A percentile compares a stretch with the other conserved stretches of the same genome.
Evolutionary conservation across 2,888 invertebrate species (phyloP).

Genomic region (Chaetoderma sp.): DNA sequence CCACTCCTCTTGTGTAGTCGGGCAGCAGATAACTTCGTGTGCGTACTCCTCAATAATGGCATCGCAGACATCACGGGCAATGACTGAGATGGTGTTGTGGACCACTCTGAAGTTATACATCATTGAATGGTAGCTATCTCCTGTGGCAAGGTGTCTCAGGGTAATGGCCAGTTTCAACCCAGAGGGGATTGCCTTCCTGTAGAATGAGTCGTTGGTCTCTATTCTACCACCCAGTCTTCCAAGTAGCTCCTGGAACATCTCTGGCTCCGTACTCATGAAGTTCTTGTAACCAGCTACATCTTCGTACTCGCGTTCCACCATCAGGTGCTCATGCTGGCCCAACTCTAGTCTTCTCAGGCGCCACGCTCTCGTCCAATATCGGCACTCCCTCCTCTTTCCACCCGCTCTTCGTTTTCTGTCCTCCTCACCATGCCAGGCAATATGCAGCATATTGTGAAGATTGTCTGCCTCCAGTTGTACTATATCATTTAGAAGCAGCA

Average conservation of each 20-base stretch:
- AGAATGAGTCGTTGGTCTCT: slow-evolving; percentile 24
- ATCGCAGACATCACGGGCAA: too few relatives aligned
- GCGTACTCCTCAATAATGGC: background rate
- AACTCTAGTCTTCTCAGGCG: background rate
- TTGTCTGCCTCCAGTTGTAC: too few relatives aligned
- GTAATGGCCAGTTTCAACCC: background rate
- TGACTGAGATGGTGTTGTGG: background rate
- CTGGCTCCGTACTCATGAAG: background rate
- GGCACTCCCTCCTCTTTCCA: background rate
- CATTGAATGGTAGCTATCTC: background rate
- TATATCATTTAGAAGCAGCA: too few relatives aligned
- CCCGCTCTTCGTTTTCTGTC: too few relatives aligned
- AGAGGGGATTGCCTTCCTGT: slow-evolving; percentile 11
- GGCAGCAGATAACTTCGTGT: background rate
- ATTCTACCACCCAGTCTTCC: slow-evolving; percentile 15
- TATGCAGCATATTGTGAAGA: too few relatives aligned
- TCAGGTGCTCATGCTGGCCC: background rate
- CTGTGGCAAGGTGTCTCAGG: background rate
- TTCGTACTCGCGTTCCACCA: slow-evolving; percentile 5
- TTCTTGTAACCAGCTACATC: background rate
- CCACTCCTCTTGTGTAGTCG: slow-evolving; percentile 35
- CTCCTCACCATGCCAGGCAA: too few relatives aligned
- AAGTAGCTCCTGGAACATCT: slow-evolving; percentile 28
- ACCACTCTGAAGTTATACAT: background rate
- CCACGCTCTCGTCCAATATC: slow-evolving; percentile 2